Conservation (phyloP, 2,888 invertebrate species). For the Herminia tarsipennalis region DNA sequence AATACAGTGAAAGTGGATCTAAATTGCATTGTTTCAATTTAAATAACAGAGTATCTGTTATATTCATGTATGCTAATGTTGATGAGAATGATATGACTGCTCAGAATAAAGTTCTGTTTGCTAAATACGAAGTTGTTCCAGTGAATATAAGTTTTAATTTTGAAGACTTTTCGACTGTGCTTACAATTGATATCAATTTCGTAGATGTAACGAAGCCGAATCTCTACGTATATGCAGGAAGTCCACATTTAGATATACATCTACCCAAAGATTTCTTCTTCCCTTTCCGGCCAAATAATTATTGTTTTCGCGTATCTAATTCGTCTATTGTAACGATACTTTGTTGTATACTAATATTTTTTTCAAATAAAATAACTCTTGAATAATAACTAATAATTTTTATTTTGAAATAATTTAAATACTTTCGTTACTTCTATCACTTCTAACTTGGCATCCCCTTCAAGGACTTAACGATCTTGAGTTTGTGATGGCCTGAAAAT, state of each 20-base stretch:
- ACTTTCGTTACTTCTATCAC: slow-evolving; percentile 79
- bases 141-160: slow-evolving; percentile 58
- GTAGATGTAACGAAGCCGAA: slow-evolving; percentile 66
- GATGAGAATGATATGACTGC: slow-evolving; percentile 42
- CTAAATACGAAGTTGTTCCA: slow-evolving; percentile 42
- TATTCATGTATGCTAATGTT: slow-evolving; percentile 60
- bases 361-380: slow-evolving; percentile 75
- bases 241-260: slow-evolving; percentile 87
- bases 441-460: slow-evolving; percentile 78
- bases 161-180: slow-evolving; percentile 57
- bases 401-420: slow-evolving; percentile 83
- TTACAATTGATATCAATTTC: slow-evolving; percentile 70
- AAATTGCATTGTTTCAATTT: slow-evolving; percentile 67
- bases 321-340: slow-evolving; percentile 37
- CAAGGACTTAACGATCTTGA: slow-evolving; percentile 68
- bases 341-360: slow-evolving; percentile 33
- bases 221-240: slow-evolving; percentile 76
- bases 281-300: slow-evolving; percentile 83
- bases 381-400: slow-evolving; percentile 78
- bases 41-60: slow-evolving; percentile 57
- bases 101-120: slow-evolving; percentile 61
- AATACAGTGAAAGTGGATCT: slow-evolving; percentile 49
- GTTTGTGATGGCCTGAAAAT: slow-evolving; percentile 75
- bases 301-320: slow-evolving; percentile 24
- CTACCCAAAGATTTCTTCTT: slow-evolving; percentile 91